Evolutionary conservation across 2,888 invertebrate genomes (phyloP).

Genomic region (Syritta pipiens): DNA sequence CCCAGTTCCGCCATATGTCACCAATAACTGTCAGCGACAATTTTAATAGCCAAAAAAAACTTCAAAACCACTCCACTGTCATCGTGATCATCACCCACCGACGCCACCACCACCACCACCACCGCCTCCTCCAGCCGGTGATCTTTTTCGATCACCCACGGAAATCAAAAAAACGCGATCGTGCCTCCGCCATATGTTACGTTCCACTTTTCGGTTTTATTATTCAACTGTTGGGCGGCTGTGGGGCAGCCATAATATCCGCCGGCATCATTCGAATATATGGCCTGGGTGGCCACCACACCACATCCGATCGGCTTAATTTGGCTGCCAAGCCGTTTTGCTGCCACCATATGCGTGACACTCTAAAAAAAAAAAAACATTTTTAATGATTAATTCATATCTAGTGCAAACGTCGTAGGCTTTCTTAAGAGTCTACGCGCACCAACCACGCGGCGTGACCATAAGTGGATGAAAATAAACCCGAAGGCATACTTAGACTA

Average conservation of each 20-base stretch:
- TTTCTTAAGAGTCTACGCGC: neutral
- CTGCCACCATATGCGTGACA: constrained; percentile 26
- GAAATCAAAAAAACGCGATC: constrained; percentile 32
- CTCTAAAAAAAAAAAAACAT: no score
- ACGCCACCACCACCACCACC: constrained; percentile 1
- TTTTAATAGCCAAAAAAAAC: constrained; percentile 38
- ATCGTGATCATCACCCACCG: constrained; percentile 3
- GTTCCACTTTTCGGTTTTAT: constrained; percentile 59
- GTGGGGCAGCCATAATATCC: constrained; percentile 43
- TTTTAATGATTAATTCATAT: constrained; percentile 60
- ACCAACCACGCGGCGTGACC: neutral
- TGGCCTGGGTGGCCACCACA: constrained; percentile 58
- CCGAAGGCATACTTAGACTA: constrained; percentile 12
- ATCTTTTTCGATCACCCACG: constrained; percentile 54
- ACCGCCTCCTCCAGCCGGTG: no score
- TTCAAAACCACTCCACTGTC: constrained; percentile 40
- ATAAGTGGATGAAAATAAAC: neutral
- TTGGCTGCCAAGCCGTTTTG: constrained; percentile 33
- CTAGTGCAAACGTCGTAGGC: constrained; percentile 23
- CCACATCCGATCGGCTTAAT: constrained; percentile 65
- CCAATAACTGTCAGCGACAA: constrained; percentile 55
- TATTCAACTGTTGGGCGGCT: constrained; percentile 56
- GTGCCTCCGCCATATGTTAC: constrained; percentile 48
- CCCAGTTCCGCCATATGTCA: constrained; percentile 54
- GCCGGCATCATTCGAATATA: constrained; percentile 43